Evolutionary conservation across 2,113 vertebrate genomes (phyloP).

Genomic region (Dicentrarchus labrax): DNA sequence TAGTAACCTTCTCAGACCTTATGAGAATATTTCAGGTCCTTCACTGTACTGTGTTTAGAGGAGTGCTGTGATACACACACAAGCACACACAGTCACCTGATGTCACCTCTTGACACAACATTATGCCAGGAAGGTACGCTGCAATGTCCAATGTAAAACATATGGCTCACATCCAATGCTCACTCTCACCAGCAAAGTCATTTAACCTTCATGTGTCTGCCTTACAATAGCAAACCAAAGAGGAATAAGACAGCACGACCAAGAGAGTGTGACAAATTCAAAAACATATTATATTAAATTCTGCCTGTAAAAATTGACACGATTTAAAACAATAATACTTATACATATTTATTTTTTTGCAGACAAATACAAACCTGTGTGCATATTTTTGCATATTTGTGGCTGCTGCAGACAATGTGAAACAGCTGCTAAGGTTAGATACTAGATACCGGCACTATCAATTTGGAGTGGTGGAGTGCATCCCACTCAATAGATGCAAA

Average conservation of each 20-base stretch:
- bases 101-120: conserved; percentile 43
- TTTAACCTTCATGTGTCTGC: conserved; percentile 40
- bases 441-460: conserved; percentile 27
- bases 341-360: background rate
- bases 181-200: background rate
- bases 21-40: conserved; percentile 45
- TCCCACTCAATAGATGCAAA: conserved; percentile 58
- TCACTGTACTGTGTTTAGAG: conserved; percentile 31
- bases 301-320: background rate
- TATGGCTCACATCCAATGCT: conserved; percentile 32
- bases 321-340: conserved; percentile 10
- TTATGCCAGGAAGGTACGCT: conserved; percentile 12
- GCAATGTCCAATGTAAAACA: conserved; percentile 46
- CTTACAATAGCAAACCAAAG: conserved; percentile 27
- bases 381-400: conserved; percentile 67
- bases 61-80: conserved; percentile 30
- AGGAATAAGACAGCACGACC: background rate
- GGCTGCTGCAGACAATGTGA: conserved; percentile 45
- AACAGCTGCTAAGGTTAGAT: conserved; percentile 57
- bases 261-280: background rate
- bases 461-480: conserved; percentile 50
- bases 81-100: conserved; percentile 17
- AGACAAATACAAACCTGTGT: conserved; percentile 22
- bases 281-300: accelerated
- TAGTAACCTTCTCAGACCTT: conserved; percentile 40